A percentile compares a stretch with the other conserved stretches of the same genome.
Conservation (phyloP, 2,797 vertebrate genomes). For the Helarctos malayanus region DNA sequence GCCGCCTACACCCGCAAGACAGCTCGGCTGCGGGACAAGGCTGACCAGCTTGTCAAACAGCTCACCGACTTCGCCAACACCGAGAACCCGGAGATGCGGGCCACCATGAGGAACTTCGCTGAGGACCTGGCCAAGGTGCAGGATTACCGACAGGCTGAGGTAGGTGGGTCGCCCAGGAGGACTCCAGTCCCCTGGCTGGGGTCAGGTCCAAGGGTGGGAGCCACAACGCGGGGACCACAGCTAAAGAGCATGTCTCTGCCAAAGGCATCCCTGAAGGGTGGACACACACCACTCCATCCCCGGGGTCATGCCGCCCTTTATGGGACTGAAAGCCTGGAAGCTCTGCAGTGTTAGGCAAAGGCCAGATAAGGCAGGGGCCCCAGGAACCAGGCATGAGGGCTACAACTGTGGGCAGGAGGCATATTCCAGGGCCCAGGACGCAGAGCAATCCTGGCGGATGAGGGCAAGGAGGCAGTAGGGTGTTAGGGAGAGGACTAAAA, state of each 20-base stretch:
- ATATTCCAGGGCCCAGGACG: background rate
- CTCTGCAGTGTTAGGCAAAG: background rate
- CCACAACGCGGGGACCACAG: rapidly evolving
- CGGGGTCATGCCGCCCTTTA: background rate
- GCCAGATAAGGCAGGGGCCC: background rate
- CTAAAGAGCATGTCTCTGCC: background rate
- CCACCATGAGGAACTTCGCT: slow-evolving; percentile 88
- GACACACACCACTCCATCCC: background rate
- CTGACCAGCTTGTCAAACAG: slow-evolving; percentile 89
- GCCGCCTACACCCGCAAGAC: slow-evolving; percentile 90
- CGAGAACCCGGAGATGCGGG: slow-evolving; percentile 86
- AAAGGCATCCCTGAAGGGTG: background rate
- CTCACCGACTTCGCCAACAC: slow-evolving; percentile 87
- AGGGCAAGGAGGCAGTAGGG: background rate
- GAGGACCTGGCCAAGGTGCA: slow-evolving; percentile 92
- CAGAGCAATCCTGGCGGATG: background rate
- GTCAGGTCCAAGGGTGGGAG: rapidly evolving
- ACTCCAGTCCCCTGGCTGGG: rapidly evolving
- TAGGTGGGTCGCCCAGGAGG: slow-evolving; percentile 2
- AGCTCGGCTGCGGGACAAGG: slow-evolving; percentile 88
- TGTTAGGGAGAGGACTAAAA: background rate
- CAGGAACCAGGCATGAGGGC: no score
- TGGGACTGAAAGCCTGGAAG: background rate
- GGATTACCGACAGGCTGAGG: slow-evolving; percentile 94
- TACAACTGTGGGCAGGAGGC: background rate